Evolutionary conservation across 2,113 vertebrate genomes (phyloP).

Genomic region (Trogon melanurus): DNA sequence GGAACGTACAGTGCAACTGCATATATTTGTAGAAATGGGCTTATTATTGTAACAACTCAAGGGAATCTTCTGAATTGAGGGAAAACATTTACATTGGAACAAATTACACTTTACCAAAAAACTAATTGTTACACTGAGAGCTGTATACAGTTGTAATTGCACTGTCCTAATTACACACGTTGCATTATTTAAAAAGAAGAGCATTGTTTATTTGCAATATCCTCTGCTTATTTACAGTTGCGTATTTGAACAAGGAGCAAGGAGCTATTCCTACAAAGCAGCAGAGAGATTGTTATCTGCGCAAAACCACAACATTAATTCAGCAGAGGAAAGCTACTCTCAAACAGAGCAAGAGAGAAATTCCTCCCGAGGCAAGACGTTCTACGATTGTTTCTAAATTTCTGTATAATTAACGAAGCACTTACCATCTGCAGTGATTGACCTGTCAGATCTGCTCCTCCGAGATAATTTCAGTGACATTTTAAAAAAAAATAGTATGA

Average conservation of each 20-base stretch:
- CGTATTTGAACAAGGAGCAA: conserved; percentile 78
- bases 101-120: conserved; percentile 81
- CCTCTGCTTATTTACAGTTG: conserved; percentile 82
- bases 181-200: conserved; percentile 79
- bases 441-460: conserved; percentile 81
- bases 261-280: conserved; percentile 73
- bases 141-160: conserved; percentile 77
- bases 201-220: conserved; percentile 78
- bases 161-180: conserved; percentile 76
- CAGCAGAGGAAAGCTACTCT: conserved; percentile 68
- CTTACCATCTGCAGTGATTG: conserved; percentile 81
- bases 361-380: conserved; percentile 81
- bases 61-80: conserved; percentile 78
- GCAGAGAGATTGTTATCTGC: conserved; percentile 78
- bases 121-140: conserved; percentile 82
- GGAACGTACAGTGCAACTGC: conserved; percentile 52
- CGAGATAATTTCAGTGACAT: conserved; percentile 80
- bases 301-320: conserved; percentile 79
- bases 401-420: conserved; percentile 84
- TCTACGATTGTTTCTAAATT: conserved; percentile 82
- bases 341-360: conserved; percentile 72
- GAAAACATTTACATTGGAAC: conserved; percentile 83
- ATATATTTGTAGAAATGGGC: conserved; percentile 58
- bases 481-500: conserved; percentile 66
- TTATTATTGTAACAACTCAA: conserved; percentile 79